Evolutionary conservation across 2,797 vertebrate genomes (phyloP).

Genomic region (Xenopus petersii): DNA sequence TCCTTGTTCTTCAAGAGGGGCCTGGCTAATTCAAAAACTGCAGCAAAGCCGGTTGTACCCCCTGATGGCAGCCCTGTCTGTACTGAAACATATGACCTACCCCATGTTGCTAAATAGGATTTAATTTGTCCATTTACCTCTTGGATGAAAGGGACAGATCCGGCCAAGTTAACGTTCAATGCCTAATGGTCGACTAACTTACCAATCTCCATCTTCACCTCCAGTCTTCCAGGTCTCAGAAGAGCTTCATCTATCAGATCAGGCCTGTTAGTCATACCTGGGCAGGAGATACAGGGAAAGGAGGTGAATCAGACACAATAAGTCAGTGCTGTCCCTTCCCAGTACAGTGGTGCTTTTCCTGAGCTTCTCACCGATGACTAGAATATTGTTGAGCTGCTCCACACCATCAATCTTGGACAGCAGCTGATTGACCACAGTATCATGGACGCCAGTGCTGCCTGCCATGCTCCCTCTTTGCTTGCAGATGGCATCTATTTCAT

Average conservation of each 20-base stretch:
- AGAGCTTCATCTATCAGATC: conserved; percentile 95
- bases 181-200: conserved; percentile 51
- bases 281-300: conserved; percentile 43
- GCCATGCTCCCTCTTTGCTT: conserved; percentile 97
- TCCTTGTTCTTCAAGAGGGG: too few relatives aligned
- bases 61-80: too few relatives aligned
- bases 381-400: conserved; percentile 96
- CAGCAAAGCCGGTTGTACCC: too few relatives aligned
- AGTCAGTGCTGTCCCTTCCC: not conserved
- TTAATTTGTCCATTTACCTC: too few relatives aligned
- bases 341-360: not conserved
- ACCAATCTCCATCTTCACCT: conserved; percentile 98
- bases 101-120: too few relatives aligned
- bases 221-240: conserved; percentile 87
- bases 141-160: too few relatives aligned
- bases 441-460: conserved; percentile 91
- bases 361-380: conserved; percentile 84
- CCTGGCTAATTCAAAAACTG: too few relatives aligned
- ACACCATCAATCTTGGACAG: conserved; percentile 95
- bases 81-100: too few relatives aligned
- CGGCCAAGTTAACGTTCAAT: too few relatives aligned
- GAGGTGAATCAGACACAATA: not conserved
- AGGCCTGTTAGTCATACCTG: conserved; percentile 97
- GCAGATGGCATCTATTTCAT: conserved; percentile 96
- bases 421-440: conserved; percentile 94